Base-by-base conservation (phyloP, 2,797 vertebrate species). In the Pangasius mekongensis region DNA sequence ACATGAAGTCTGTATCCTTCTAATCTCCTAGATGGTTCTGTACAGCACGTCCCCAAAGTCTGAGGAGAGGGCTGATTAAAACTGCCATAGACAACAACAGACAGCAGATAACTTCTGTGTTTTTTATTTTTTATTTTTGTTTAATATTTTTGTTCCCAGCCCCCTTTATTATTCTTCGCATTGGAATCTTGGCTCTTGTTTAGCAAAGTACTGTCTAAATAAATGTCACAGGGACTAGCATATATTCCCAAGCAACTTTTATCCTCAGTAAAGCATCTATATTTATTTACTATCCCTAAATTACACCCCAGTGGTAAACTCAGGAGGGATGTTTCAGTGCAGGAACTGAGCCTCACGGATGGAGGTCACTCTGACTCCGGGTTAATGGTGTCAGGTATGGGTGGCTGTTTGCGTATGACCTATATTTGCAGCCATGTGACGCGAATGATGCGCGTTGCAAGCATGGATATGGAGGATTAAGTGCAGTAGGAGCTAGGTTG, bases 341-440 rank as follows among this genome's bases (percentile, higher is more conserved):
- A 30, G 33, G n/a, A 60, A 58, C 24, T 22, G 71, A 67, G 66
- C 47, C 52, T 73, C 56, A 71, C 60, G 52, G 39, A 85, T 83
- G 69, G 58, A 88, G 86, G 73, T 80, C 66, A 85, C 36, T 33
- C 18, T 85, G 33, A 1, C 27, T 74, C 78, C 7, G 54, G 77
- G 39, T 39, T 90, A 85, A 86, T 89, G 83, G 85, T 86, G 86
- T 90, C 69, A 73, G 90, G 88, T 89, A 36, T 64, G 64, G 36
- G 60, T 88, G 56, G 85, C 82, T 22, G 88, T 89, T 78, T 54
- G 69, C 20, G 62, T 83, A 84, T 93, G 94, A 94, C 94, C 94
- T 94, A 95, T 73, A 94, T 95, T 91, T 85, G 90, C 93, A 93
- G 83, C 90, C 92, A 92, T 93, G 94, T 92, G 92, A 43, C 8